phyloP scores from a whole-genome alignment of 2,797 vertebrate genomes.

The Halcyon badia region DNA sequence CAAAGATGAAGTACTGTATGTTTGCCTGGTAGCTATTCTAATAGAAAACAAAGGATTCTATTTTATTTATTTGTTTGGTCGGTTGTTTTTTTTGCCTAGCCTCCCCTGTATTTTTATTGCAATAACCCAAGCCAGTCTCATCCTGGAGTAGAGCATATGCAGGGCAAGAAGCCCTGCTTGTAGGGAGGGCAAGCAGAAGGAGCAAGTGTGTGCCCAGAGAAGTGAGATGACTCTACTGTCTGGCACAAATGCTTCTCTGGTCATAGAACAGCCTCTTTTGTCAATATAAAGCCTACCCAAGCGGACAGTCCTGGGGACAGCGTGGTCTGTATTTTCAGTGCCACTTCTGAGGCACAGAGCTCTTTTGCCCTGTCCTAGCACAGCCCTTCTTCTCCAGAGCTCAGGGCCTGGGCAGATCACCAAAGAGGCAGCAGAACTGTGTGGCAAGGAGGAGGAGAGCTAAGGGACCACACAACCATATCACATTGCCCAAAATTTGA shows the following conservation, averaged over 20 bases:
- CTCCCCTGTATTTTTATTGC: not conserved
- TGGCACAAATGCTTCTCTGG: rapidly evolving
- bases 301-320: not conserved
- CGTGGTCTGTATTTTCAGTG: rapidly evolving
- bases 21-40: not conserved
- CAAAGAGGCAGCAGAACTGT: not conserved
- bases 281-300: rapidly evolving
- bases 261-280: rapidly evolving
- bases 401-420: not conserved
- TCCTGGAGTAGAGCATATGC: not conserved
- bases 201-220: not conserved
- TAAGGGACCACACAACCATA: not conserved
- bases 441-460: not conserved
- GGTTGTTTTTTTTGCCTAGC: too few species aligned
- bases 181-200: not conserved
- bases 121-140: rapidly evolving
- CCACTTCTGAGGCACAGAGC: rapidly evolving
- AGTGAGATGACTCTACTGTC: rapidly evolving
- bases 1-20: not conserved
- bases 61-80: too few species aligned
- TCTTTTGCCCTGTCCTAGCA: too few species aligned
- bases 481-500: not conserved
- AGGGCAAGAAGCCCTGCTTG: not conserved
- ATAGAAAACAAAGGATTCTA: not conserved
- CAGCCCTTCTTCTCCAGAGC: not conserved